These are phyloP conservation scores for Puntigrus tetrazona DNA, from an alignment of 2,113 vertebrate species.

Conservation along the genomic window DNA sequence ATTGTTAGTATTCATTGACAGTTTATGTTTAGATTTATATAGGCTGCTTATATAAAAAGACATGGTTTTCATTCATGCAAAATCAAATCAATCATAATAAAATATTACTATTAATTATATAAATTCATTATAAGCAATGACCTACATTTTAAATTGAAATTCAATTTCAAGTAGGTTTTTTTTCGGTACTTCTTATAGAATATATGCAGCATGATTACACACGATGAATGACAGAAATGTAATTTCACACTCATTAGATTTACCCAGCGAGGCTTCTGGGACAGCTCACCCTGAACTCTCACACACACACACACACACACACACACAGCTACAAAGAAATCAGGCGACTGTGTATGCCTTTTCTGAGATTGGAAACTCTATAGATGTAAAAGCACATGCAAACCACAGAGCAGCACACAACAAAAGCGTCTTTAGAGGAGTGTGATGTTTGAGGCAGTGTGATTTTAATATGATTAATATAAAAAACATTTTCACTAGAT, in stretches of 20 bases:
- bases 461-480: too few relatives aligned
- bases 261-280: background rate
- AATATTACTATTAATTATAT: background rate
- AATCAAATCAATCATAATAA: background rate
- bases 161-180: background rate
- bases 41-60: background rate
- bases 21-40: background rate
- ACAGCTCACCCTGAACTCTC: conserved; percentile 12
- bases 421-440: background rate
- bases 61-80: background rate
- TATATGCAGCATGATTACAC: conserved; percentile 7
- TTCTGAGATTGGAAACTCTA: background rate
- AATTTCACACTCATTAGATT: conserved; percentile 18
- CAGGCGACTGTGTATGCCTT: background rate
- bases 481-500: too few relatives aligned
- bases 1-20: background rate
- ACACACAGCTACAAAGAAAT: background rate
- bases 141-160: background rate
- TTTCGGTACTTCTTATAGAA: background rate
- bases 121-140: background rate
- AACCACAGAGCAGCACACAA: background rate
- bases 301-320: background rate
- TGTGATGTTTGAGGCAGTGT: background rate
- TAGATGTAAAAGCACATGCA: background rate
- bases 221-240: background rate